Conservation (phyloP, 2,113 vertebrate species). For the Daboia siamensis region DNA sequence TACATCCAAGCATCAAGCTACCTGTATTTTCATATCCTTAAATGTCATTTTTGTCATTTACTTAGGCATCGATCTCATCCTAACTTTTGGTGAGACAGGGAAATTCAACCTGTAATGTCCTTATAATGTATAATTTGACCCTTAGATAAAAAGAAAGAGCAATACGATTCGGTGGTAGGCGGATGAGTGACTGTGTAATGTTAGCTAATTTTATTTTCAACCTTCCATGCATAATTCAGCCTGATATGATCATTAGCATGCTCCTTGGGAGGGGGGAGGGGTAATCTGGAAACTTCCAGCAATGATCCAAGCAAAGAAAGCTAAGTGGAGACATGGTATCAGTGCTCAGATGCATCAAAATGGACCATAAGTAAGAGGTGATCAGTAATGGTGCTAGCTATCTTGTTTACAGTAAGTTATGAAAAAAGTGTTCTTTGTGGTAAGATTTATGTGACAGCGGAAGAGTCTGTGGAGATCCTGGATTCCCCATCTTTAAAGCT, state of each 20-base stretch:
- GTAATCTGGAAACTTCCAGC: neutral
- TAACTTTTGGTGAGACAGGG: neutral
- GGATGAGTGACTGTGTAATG: neutral
- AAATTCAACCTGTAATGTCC: neutral
- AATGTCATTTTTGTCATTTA: neutral
- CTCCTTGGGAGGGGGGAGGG: neutral
- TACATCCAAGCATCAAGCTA: neutral
- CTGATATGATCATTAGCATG: neutral
- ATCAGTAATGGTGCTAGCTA: neutral
- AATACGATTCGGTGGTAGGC: neutral
- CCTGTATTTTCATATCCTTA: neutral
- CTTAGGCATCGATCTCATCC: neutral
- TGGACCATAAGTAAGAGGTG: neutral
- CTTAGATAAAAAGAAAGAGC: neutral
- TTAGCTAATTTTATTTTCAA: neutral
- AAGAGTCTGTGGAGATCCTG: neutral
- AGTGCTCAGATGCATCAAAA: neutral
- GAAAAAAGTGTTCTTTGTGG: neutral
- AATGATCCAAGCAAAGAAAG: neutral
- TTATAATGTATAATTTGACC: neutral
- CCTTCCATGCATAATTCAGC: neutral
- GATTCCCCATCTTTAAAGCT: neutral
- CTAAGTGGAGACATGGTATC: neutral
- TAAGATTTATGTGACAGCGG: neutral
- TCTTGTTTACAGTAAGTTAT: neutral